Percentiles rank a stretch among this genome's conserved stretches.
These are phyloP conservation scores for Stenotaenia linearis DNA, from an alignment of 2,888 invertebrate genomes.

Conservation along the genomic window DNA sequence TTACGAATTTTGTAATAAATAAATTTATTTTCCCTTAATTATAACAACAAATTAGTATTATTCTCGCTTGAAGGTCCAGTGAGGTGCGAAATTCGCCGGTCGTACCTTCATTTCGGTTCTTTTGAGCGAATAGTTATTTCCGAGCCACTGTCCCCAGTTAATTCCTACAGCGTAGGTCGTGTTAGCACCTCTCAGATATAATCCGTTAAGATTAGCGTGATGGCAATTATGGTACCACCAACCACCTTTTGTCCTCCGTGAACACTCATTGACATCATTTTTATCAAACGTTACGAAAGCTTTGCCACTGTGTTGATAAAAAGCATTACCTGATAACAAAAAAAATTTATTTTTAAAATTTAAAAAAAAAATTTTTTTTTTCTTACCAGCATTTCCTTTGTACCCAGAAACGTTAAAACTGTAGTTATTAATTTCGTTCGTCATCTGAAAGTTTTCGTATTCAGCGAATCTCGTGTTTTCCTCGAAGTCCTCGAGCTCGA, in stretches of 20 bases:
- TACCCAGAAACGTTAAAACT: constrained; percentile 59
- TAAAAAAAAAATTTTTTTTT: no score
- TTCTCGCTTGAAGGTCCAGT: neutral
- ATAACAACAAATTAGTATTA: no score
- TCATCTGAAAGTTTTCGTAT: constrained; percentile 61
- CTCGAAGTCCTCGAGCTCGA: constrained; percentile 59
- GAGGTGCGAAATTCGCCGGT: neutral
- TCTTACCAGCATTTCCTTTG: constrained; percentile 54
- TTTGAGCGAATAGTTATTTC: constrained; percentile 5
- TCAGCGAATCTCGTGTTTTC: constrained; percentile 55
- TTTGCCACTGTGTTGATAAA: constrained; percentile 39
- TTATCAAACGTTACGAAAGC: constrained; percentile 58
- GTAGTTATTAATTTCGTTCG: constrained; percentile 60
- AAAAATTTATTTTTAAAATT: neutral
- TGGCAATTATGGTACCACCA: constrained; percentile 71
- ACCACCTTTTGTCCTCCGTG: constrained; percentile 60
- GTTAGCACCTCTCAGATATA: constrained; percentile 52
- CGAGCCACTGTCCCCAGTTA: neutral
- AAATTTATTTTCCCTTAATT: no score
- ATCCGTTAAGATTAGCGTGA: constrained; percentile 61
- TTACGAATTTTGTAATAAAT: no score
- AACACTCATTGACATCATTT: constrained; percentile 63
- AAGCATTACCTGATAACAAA: constrained; percentile 59
- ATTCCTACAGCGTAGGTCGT: neutral
- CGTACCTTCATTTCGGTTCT: neutral